A percentile compares a stretch with the other conserved stretches of the same genome.
These are phyloP conservation scores for Scomber japonicus DNA, from an alignment of 2,113 vertebrate genomes.

Conservation along the genomic window DNA sequence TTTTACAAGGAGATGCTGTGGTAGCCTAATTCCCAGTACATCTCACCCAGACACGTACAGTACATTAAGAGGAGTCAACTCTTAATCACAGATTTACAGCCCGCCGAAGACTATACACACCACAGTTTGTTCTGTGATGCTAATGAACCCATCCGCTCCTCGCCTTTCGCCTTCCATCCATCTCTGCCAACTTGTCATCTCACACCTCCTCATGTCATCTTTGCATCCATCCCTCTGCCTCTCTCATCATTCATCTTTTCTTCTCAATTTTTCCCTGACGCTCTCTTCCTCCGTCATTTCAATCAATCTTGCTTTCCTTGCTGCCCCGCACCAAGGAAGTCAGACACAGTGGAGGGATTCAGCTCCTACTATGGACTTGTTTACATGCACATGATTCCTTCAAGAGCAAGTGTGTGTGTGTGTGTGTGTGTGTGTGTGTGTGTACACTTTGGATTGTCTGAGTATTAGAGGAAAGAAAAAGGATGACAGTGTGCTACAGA, in stretches of 20 bases:
- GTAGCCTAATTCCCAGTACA: constrained; percentile 56
- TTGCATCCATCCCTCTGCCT: constrained; percentile 28
- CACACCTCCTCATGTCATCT: constrained; percentile 43
- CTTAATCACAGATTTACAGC: constrained; percentile 70
- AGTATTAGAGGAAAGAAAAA: background rate
- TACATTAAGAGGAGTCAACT: constrained; percentile 58
- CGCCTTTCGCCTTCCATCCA: constrained; percentile 22
- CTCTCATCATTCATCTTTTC: constrained; percentile 54
- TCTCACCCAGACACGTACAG: constrained; percentile 58
- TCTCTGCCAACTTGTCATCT: constrained; percentile 55
- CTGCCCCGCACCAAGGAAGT: constrained; percentile 16
- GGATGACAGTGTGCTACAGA: background rate
- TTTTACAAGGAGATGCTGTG: constrained; percentile 35
- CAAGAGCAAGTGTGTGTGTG: constrained; percentile 21
- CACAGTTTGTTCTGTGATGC: constrained; percentile 14
- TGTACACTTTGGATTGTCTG: background rate
- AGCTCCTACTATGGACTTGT: constrained; percentile 63
- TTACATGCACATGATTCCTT: constrained; percentile 49
- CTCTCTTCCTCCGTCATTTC: constrained; percentile 26
- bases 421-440: background rate
- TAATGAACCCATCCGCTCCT: constrained; percentile 47
- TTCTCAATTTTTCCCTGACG: constrained; percentile 11
- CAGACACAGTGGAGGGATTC: constrained; percentile 20
- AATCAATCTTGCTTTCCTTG: constrained; percentile 33
- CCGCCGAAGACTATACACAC: background rate